A percentile compares a stretch with the other conserved stretches of the same genome.
Conservation (phyloP, 2,113 vertebrate genomes). For the Telmatochromis brachygnathus region DNA sequence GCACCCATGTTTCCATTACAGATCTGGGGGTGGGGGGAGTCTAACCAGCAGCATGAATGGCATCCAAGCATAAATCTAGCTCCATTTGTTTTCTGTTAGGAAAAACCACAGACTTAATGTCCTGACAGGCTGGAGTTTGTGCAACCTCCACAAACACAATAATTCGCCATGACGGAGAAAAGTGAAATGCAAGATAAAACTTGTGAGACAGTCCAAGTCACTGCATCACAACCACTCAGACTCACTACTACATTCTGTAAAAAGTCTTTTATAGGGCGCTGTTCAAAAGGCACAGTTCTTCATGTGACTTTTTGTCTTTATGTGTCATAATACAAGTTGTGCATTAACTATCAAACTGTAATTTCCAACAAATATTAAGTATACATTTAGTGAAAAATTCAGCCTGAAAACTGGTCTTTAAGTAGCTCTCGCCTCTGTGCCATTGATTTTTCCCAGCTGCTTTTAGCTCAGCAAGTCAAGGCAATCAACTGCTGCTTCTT, state of each 20-base stretch:
- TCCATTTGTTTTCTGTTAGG: not conserved
- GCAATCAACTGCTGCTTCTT: constrained; percentile 26
- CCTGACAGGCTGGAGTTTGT: not conserved
- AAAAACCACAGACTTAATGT: not conserved
- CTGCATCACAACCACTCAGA: not conserved
- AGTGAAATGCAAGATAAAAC: not conserved
- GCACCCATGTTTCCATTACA: not conserved
- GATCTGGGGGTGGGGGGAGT: not conserved
- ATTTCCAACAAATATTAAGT: not conserved
- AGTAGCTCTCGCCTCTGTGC: not conserved
- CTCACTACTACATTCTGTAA: not conserved
- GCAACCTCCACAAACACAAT: not conserved
- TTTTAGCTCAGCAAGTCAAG: not conserved
- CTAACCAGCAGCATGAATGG: not conserved
- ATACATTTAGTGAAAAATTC: not conserved
- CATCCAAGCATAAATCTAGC: not conserved
- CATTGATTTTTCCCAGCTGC: not conserved
- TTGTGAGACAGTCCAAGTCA: not conserved
- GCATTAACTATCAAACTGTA: not conserved
- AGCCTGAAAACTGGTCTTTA: not conserved
- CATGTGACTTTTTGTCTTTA: not conserved
- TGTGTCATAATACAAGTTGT: not conserved
- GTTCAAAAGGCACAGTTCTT: not conserved
- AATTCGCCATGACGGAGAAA: not conserved
- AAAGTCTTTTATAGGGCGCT: not conserved